A percentile compares a stretch with the other conserved stretches of the same genome.
Evolutionary conservation across 2,888 invertebrate species (phyloP).

Genomic region (Germaria angustata): DNA sequence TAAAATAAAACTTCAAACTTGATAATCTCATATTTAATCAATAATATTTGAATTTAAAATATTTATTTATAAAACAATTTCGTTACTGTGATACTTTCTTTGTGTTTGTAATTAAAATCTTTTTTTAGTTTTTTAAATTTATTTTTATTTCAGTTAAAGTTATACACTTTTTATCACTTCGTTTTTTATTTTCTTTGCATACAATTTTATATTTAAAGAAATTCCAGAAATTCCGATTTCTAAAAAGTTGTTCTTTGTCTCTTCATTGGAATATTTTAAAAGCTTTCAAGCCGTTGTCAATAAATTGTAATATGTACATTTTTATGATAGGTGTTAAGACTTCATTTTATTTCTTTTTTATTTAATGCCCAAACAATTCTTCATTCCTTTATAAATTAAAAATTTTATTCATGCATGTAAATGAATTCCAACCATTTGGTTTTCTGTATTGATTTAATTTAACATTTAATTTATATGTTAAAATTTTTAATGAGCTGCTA

Average conservation of each 20-base stretch:
- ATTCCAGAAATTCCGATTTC: not conserved
- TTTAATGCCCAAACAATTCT: not conserved
- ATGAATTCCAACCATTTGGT: constrained; percentile 3
- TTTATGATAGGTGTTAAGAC: constrained; percentile 12
- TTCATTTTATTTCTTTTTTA: constrained; percentile 32
- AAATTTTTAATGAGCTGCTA: constrained; percentile 8
- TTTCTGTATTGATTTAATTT: constrained; percentile 9
- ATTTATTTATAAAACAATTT: no score
- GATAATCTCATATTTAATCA: not conserved
- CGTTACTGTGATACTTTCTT: no score
- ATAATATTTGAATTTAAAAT: not conserved
- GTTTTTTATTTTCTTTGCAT: not conserved
- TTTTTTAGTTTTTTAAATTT: not conserved
- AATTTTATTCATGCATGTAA: constrained; percentile 17
- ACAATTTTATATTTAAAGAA: no score
- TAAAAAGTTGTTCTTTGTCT: not conserved
- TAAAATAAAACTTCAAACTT: not conserved
- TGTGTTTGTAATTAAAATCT: not conserved
- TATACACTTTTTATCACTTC: not conserved
- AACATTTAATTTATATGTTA: not conserved
- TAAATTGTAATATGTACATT: constrained; percentile 6
- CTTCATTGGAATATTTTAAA: not conserved
- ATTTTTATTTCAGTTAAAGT: not conserved
- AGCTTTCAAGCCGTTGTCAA: not conserved
- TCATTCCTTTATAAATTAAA: not conserved